phyloP scores from a whole-genome alignment of 2,113 vertebrate genomes.

The Pomatostomus ruficeps region DNA sequence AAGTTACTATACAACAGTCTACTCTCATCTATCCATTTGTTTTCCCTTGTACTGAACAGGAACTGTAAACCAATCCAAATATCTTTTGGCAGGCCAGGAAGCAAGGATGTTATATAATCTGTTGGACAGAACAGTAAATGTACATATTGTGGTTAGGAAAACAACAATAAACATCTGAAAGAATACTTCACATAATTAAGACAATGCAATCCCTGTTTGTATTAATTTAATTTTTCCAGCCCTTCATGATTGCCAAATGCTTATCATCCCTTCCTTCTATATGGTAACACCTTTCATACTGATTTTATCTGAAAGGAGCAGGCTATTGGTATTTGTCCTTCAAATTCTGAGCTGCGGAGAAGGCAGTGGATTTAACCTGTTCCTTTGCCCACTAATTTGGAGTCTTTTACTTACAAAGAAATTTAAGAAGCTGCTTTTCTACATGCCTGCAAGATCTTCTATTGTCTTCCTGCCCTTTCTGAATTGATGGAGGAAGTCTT shows the following conservation, averaged over 20 bases:
- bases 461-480: background rate
- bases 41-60: conserved; percentile 29
- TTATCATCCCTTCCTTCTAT: background rate
- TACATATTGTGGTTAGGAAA: background rate
- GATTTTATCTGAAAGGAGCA: background rate
- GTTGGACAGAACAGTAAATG: conserved; percentile 19
- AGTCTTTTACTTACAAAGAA: background rate
- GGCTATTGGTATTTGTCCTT: background rate
- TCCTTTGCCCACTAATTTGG: background rate
- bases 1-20: conserved; percentile 82
- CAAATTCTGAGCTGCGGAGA: background rate
- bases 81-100: conserved; percentile 63
- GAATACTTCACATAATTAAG: background rate
- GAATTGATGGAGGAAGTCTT: background rate
- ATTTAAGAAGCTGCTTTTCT: background rate
- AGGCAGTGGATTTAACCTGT: background rate
- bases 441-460: background rate
- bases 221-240: background rate
- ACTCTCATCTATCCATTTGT: conserved; percentile 79
- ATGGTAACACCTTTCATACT: background rate
- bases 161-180: background rate
- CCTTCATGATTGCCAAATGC: background rate
- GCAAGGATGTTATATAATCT: conserved; percentile 90
- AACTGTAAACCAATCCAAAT: conserved; percentile 89
- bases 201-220: background rate